A percentile compares a stretch with the other conserved stretches of the same genome.
These are phyloP conservation scores for Zaprionus gabonicus DNA, from an alignment of 1,140 invertebrate genomes.

Conservation along the genomic window DNA sequence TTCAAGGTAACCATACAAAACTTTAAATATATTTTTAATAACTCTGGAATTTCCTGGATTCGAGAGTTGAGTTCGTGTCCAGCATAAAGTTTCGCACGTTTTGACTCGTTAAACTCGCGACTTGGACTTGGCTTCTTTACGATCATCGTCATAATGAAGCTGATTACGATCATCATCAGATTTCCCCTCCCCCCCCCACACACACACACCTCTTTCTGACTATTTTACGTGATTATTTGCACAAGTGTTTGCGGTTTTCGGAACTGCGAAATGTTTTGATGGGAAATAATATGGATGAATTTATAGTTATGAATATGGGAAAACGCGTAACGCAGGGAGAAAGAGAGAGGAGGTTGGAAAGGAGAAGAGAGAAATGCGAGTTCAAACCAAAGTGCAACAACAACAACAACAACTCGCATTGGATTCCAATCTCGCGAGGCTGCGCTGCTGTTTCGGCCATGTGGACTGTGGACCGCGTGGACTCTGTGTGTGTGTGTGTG, in stretches of 20 bases:
- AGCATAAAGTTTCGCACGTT: constrained; percentile 16
- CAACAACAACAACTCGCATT: constrained; percentile 19
- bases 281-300: constrained; percentile 27
- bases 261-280: constrained; percentile 5
- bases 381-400: constrained; percentile 42
- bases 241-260: constrained; percentile 49
- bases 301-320: constrained; percentile 29
- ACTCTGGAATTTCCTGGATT: not conserved
- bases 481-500: constrained; percentile 8
- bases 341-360: not conserved
- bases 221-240: constrained; percentile 42
- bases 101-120: constrained; percentile 6
- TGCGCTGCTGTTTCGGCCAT: constrained; percentile 18
- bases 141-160: constrained; percentile 4
- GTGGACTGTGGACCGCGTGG: constrained; percentile 19
- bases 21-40: not conserved
- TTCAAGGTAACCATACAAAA: not conserved
- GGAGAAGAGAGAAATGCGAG: not conserved
- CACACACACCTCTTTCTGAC: not conserved
- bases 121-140: not conserved
- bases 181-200: not conserved
- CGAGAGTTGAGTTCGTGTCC: not conserved
- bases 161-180: constrained; percentile 15
- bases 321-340: not conserved
- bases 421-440: constrained; percentile 25